These are phyloP conservation scores for Dicaeum eximium DNA, from an alignment of 2,113 vertebrate species.

Conservation along the genomic window DNA sequence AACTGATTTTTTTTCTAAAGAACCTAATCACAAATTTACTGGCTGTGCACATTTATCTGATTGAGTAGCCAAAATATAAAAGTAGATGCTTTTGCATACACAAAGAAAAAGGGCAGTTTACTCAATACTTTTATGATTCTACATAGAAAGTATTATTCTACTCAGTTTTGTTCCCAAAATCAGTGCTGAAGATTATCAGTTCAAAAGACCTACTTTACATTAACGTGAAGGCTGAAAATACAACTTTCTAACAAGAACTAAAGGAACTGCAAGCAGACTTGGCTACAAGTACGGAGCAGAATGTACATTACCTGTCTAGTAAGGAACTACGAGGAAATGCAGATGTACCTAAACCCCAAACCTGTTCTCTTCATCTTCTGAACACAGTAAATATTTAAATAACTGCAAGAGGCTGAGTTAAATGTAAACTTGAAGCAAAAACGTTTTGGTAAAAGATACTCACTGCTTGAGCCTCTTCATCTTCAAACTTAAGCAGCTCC, in stretches of 20 bases:
- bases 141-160: background rate
- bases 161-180: background rate
- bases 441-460: slow-evolving; percentile 53
- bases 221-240: background rate
- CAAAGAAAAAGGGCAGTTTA: background rate
- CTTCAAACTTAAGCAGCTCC: slow-evolving; percentile 94
- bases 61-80: background rate
- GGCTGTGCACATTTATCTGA: background rate
- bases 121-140: background rate
- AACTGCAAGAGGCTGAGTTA: background rate
- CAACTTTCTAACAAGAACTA: background rate
- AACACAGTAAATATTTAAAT: background rate
- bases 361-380: background rate
- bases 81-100: fast-evolving
- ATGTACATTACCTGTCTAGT: background rate
- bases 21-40: background rate
- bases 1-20: background rate
- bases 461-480: slow-evolving; percentile 95
- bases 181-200: background rate
- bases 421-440: background rate
- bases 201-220: background rate
- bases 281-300: background rate
- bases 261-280: background rate
- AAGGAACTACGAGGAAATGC: background rate
- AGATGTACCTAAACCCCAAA: background rate